phyloP scores from a whole-genome alignment of 2,888 invertebrate species.

The Morinoia aosen region DNA sequence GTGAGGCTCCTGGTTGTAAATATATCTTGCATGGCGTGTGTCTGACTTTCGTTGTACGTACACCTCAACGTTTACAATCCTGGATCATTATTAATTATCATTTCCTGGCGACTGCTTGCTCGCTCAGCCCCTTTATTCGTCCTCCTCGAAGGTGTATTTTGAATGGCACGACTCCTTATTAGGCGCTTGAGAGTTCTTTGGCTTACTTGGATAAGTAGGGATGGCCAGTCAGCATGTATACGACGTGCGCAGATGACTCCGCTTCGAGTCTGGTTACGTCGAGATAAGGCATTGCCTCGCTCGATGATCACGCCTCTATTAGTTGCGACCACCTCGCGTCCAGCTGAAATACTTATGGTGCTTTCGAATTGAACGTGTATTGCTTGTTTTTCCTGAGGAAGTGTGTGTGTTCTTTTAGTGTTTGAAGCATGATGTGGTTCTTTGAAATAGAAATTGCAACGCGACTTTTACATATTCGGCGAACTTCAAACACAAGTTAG shows the following conservation, averaged over 20 bases:
- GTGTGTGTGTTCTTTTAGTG: too few species aligned
- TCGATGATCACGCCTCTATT: not conserved
- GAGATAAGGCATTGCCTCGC: not conserved
- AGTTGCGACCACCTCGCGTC: not conserved
- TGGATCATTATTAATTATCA: not conserved
- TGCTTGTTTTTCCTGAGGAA: too few species aligned
- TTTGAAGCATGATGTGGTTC: too few species aligned
- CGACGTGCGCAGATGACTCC: not conserved
- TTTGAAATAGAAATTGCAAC: too few species aligned
- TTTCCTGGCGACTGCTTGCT: not conserved
- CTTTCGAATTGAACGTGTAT: not conserved
- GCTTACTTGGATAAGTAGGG: not conserved
- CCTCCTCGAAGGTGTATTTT: not conserved
- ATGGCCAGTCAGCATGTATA: not conserved
- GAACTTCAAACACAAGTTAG: too few species aligned
- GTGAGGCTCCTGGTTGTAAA: not conserved
- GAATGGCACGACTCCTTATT: not conserved
- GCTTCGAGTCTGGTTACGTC: not conserved
- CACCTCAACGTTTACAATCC: not conserved
- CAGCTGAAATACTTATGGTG: not conserved
- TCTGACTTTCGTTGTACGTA: not conserved
- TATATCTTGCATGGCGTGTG: not conserved
- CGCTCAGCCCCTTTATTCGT: not conserved
- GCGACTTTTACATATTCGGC: too few species aligned
- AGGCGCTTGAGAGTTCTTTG: conserved; percentile 10